Evolutionary conservation across 2,888 invertebrate genomes (phyloP), one percentile per base, ranked within the genome.

Genomic region (Agrochola litura): DNA sequence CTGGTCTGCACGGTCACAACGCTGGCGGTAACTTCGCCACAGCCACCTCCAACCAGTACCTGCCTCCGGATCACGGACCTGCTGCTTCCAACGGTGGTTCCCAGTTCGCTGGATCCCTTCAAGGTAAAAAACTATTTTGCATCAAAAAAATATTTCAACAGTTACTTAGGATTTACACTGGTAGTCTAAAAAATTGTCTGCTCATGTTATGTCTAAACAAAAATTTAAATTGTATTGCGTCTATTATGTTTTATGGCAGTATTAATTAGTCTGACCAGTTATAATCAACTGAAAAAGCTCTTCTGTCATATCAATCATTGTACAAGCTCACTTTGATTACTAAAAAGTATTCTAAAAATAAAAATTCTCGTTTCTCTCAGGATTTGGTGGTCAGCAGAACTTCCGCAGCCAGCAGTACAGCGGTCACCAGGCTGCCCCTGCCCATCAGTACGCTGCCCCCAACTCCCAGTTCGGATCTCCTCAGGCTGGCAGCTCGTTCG

Each of bases 1-100:
- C 73, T 54, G 83, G 69, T 70, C 65, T 10, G 16, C 64, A 65
- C 0, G 30, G 81, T 19, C 52, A 63, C 52, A 71, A 72, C 30
- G 71, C 54, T 66, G 83, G 68, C 0, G 58, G 60, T 73, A 52
- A 66, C n/a, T 76, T 80, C 1, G 82, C 82, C 52, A 92, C 91
- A 41, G 94, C 94, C 43, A 92, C 94, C 41, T 94, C 93, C 63
- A 96, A 95, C 91, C 95, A 95, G 77, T 96, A 96, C 89, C 89
- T 96, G 60, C 95, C 96, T 52, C 96, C 96, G 78, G 82, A 93
- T 77, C 93, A 93, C 8, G 94, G 92, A 80, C 86, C 93, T 66
- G 89, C 93, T 72, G 91, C 89, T 74, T 86, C 90, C 52, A 89
- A 82, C 63, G 90, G 88, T 56, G 71, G 19, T 0, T 58, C 68